A percentile compares a stretch with the other conserved stretches of the same genome.
Conservation (phyloP, 2,888 invertebrate genomes). For the Diarsia rubi region DNA sequence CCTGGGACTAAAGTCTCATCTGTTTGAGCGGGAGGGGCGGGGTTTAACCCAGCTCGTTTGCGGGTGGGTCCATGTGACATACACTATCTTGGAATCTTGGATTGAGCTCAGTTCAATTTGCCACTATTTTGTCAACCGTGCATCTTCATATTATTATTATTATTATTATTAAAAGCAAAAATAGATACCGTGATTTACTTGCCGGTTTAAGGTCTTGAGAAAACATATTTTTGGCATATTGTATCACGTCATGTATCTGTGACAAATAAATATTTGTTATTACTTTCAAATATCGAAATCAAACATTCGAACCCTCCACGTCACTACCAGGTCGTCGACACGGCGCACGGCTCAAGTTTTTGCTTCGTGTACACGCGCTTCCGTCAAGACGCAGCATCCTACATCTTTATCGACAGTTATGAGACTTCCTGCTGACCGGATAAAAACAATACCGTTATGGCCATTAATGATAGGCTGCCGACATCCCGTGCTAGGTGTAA, state of each 20-base stretch:
- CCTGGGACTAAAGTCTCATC: neutral
- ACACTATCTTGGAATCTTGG: neutral
- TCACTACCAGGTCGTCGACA: slow-evolving; percentile 65
- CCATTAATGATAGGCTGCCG: slow-evolving; percentile 12
- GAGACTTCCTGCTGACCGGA: slow-evolving; percentile 54
- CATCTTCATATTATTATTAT: no score
- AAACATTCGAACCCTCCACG: slow-evolving; percentile 16
- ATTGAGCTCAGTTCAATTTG: neutral
- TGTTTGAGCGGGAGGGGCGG: neutral
- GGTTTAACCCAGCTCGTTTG: neutral
- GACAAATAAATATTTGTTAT: no score
- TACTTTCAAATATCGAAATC: neutral
- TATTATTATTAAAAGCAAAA: neutral
- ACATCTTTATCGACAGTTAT: slow-evolving; percentile 64
- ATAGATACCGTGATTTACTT: neutral
- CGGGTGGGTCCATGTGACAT: neutral
- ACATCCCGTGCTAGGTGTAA: slow-evolving; percentile 20
- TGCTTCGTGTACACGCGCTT: slow-evolving; percentile 73
- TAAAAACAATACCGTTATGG: slow-evolving; percentile 57
- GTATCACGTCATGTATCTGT: no score
- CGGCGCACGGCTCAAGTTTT: slow-evolving; percentile 76
- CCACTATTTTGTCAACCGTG: neutral
- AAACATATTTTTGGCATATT: neutral
- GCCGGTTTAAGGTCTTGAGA: neutral
- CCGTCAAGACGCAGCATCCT: slow-evolving; percentile 81